phyloP scores from a whole-genome alignment of 2,797 vertebrate genomes.

The Thamnophis elegans region DNA sequence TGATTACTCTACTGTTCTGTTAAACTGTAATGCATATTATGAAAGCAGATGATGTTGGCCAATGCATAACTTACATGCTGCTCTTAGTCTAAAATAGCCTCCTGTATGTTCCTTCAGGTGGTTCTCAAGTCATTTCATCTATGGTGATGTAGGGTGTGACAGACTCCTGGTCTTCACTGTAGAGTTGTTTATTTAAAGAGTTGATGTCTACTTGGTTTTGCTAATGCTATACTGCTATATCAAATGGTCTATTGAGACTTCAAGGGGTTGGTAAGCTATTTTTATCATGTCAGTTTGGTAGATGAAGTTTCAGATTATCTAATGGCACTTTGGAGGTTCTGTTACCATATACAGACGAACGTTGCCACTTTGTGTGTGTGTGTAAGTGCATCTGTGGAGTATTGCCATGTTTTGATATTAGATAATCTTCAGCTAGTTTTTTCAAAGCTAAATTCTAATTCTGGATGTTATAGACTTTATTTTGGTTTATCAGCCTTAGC shows the following conservation, averaged over 20 bases:
- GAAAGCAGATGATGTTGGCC: background rate
- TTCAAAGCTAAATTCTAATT: constrained; percentile 40
- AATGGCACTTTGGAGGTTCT: constrained; percentile 64
- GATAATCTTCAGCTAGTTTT: constrained; percentile 57
- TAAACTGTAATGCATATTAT: background rate
- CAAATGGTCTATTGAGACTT: constrained; percentile 71
- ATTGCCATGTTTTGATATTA: constrained; percentile 60
- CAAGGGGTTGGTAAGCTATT: constrained; percentile 67
- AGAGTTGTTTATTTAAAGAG: constrained; percentile 70
- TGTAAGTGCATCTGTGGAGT: background rate
- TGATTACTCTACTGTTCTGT: background rate
- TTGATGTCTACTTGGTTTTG: constrained; percentile 66
- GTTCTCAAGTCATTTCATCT: constrained; percentile 28
- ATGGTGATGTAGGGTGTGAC: constrained; percentile 36
- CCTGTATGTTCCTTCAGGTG: constrained; percentile 27
- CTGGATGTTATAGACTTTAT: constrained; percentile 27
- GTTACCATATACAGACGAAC: constrained; percentile 58
- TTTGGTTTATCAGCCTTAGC: constrained; percentile 1
- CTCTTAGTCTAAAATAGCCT: background rate
- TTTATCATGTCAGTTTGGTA: constrained; percentile 70
- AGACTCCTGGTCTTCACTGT: constrained; percentile 60
- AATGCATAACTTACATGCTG: constrained; percentile 4
- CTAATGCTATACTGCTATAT: constrained; percentile 69
- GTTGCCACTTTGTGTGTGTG: background rate
- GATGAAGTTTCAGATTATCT: constrained; percentile 73